Evolutionary conservation across 2,888 invertebrate genomes (phyloP), one percentile per base, ranked within the genome.

Genomic region (Cosmopolites sordidus): DNA sequence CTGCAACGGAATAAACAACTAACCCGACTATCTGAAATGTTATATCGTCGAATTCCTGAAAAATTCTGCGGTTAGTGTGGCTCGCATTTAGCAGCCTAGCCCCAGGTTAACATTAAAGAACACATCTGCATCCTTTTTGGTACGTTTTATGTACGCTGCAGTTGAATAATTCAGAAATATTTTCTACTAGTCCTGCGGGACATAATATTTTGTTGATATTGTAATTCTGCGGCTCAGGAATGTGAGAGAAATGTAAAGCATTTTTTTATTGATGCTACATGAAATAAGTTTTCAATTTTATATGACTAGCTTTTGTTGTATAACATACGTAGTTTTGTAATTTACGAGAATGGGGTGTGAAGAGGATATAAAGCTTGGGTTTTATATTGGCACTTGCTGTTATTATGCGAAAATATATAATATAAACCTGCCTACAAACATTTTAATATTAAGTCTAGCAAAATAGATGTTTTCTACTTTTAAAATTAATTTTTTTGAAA

Each of bases 201-300:
- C 33, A 33, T 33, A 33, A 33, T 33, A 33, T 33, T 33, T 33
- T n/a, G 33, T 33, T 33, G 33, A 33, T 33, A 33, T 33, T 33
- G 33, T 33, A 33, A 33, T 33, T 9, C 33, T 12, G 33, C 33
- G 33, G 33, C 3, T 3, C 33, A 4, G 33, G 33, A 33, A 33
- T 33, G 33, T 11, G 33, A 11, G n/a, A 12, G 12, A 12, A 33
- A 33, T 33, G 33, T 33, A 33, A 33, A n/a, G n/a, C n/a, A 33
- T 33, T 33, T 33, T 33, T 33, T n/a, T 33, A 33, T 33, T 33
- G n/a, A 12, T 11, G 33, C n/a, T 11, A 12, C 33, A 33, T 9
- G 33, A 11, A 33, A 33, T 33, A 33, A 33, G 33, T 33, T 33
- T n/a, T 33, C 11, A n/a, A 33, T 33, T 33, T 33, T 33, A 33